Percentiles rank a stretch among this genome's conserved stretches.
Evolutionary conservation across 2,797 vertebrate genomes (phyloP).

Genomic region (Centroberyx gerrardi): DNA sequence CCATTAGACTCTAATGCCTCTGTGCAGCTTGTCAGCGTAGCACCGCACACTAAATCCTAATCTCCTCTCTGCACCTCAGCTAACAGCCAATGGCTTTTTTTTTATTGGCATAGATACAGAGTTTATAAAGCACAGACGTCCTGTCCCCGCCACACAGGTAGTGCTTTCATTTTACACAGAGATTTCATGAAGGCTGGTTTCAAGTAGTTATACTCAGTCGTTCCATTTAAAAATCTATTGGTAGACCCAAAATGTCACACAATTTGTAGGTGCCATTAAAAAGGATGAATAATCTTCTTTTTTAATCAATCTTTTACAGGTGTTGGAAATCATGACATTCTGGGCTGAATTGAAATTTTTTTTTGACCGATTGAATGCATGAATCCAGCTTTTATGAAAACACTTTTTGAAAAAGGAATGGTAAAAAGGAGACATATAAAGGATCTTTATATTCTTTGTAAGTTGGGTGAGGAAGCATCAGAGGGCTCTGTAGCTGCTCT

Average conservation of each 20-base stretch:
- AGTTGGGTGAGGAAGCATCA: not conserved
- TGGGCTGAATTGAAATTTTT: no score
- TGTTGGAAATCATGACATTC: not conserved
- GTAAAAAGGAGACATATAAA: not conserved
- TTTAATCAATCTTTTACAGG: not conserved
- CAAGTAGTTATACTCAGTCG: not conserved
- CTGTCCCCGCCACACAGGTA: conserved; percentile 6
- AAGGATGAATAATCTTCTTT: not conserved
- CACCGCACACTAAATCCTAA: not conserved
- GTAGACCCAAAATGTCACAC: conserved; percentile 7
- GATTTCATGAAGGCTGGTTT: conserved; percentile 39
- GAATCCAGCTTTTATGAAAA: not conserved
- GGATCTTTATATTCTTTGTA: not conserved
- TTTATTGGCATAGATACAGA: conserved; percentile 17
- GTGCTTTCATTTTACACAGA: conserved; percentile 8
- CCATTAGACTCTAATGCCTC: conserved; percentile 14
- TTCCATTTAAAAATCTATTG: not conserved
- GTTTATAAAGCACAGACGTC: conserved; percentile 28
- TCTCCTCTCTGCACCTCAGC: conserved; percentile 9
- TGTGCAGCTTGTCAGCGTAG: conserved; percentile 4
- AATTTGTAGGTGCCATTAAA: conserved; percentile 5
- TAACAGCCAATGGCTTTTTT: conserved; percentile 25
- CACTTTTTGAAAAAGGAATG: not conserved
- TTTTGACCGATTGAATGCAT: no score
- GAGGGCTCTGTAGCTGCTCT: not conserved